phyloP scores from a whole-genome alignment of 2,797 vertebrate genomes.

The Pantherophis alleghaniensis region DNA sequence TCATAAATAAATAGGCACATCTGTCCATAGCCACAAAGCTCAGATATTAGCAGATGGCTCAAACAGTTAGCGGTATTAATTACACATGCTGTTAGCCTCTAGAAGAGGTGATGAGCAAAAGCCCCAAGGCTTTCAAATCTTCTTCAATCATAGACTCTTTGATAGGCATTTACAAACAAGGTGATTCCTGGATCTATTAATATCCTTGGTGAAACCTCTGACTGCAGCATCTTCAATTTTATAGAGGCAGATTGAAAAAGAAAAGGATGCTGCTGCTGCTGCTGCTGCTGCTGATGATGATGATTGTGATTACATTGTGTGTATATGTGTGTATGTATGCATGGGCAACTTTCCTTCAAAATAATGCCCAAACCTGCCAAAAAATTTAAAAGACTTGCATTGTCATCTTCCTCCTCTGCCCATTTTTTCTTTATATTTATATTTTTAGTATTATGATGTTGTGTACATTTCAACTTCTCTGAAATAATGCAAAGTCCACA shows the following conservation, averaged over 20 bases:
- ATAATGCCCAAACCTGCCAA: not conserved
- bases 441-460: not conserved
- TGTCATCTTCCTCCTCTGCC: not conserved
- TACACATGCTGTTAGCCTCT: not conserved
- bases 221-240: not conserved
- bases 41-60: slow-evolving; percentile 1
- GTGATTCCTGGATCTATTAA: not conserved
- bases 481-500: not conserved
- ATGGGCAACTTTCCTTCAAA: not conserved
- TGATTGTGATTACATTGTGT: not conserved
- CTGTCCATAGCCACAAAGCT: not conserved
- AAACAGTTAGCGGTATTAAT: slow-evolving; percentile 5
- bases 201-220: not conserved
- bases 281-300: not conserved
- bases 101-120: not conserved
- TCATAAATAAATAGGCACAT: not conserved
- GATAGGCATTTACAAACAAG: not conserved
- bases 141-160: not conserved
- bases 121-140: not conserved
- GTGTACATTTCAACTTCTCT: not conserved
- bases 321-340: not conserved
- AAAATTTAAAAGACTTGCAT: not conserved
- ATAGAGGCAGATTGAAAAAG: not conserved
- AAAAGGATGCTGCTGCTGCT: not conserved
- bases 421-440: not conserved